These are phyloP conservation scores for Oligia latruncula DNA, from an alignment of 2,888 invertebrate species.

Conservation along the genomic window DNA sequence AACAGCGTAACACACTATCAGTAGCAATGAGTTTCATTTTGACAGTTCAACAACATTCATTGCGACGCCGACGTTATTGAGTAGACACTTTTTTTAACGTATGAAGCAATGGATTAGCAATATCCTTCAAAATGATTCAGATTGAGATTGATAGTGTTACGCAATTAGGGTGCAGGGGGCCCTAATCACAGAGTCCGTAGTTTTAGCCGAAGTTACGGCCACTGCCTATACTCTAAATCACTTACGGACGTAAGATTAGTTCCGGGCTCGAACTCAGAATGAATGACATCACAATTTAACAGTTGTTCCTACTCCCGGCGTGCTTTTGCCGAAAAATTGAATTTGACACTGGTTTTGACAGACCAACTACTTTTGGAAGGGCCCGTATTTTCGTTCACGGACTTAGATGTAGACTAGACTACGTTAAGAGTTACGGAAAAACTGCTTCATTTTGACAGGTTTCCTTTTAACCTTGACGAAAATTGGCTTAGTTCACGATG, in stretches of 20 bases:
- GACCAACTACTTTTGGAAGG: too few species aligned
- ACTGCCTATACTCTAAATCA: neutral
- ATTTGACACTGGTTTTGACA: too few species aligned
- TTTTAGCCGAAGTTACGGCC: neutral
- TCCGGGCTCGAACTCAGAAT: neutral
- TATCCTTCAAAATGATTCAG: too few species aligned
- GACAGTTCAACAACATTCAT: too few species aligned
- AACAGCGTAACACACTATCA: too few species aligned
- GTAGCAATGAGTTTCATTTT: too few species aligned
- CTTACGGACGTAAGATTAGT: neutral
- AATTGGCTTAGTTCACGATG: slow-evolving; percentile 22
- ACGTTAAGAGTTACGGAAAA: neutral
- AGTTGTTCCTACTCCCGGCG: neutral
- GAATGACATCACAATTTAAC: neutral
- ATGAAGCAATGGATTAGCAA: too few species aligned
- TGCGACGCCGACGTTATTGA: too few species aligned
- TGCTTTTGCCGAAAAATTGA: neutral
- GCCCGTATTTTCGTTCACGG: too few species aligned
- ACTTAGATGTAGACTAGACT: too few species aligned
- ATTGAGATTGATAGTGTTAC: too few species aligned
- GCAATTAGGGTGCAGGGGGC: neutral
- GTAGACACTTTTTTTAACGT: too few species aligned
- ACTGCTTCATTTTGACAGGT: neutral
- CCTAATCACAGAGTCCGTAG: neutral
- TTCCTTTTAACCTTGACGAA: slow-evolving; percentile 54